Evolutionary conservation across 2,888 invertebrate genomes (phyloP).

Genomic region (Ashinkailepas kermadecensis): DNA sequence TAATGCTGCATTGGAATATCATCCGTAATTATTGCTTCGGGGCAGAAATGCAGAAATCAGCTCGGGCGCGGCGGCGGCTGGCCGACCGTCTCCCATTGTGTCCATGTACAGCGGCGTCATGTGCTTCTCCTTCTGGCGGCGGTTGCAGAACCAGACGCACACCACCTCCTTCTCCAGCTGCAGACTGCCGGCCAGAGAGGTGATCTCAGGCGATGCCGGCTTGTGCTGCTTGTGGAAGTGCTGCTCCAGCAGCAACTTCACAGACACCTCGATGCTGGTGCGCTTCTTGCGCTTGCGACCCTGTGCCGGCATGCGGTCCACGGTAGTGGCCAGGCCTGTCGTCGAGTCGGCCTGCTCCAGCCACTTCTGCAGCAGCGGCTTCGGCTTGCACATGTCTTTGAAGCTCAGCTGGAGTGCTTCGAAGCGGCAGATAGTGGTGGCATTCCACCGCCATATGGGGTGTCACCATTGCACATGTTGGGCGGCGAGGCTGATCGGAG

Average conservation of each 20-base stretch:
- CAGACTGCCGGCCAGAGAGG: conserved; percentile 84
- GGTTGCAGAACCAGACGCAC: conserved; percentile 98
- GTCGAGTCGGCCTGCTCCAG: conserved; percentile 98
- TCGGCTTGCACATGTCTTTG: conserved; percentile 99
- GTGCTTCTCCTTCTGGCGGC: conserved; percentile 93
- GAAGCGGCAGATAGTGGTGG: conserved; percentile 96
- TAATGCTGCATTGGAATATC: too few species aligned
- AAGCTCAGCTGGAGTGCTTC: conserved; percentile 98
- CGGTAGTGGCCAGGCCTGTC: conserved; percentile 92
- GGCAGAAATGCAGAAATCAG: too few species aligned
- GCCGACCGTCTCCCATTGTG: too few species aligned
- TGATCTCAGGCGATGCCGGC: conserved; percentile 97
- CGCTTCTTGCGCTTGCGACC: conserved; percentile 98
- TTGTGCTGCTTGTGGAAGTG: conserved; percentile 99
- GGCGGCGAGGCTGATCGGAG: too few species aligned
- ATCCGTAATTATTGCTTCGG: too few species aligned
- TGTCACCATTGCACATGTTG: too few species aligned
- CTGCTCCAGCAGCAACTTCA: conserved; percentile 93
- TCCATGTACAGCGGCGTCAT: conserved; percentile 78
- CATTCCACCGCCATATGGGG: too few species aligned
- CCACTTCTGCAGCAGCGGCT: conserved; percentile 98
- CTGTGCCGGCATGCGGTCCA: conserved; percentile 98
- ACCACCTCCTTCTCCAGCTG: conserved; percentile 99
- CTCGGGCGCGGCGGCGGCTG: too few species aligned
- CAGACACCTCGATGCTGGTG: conserved; percentile 96